Evolutionary conservation across 2,888 invertebrate species (phyloP).

Genomic region (Cataglyphis rosenhaueri): DNA sequence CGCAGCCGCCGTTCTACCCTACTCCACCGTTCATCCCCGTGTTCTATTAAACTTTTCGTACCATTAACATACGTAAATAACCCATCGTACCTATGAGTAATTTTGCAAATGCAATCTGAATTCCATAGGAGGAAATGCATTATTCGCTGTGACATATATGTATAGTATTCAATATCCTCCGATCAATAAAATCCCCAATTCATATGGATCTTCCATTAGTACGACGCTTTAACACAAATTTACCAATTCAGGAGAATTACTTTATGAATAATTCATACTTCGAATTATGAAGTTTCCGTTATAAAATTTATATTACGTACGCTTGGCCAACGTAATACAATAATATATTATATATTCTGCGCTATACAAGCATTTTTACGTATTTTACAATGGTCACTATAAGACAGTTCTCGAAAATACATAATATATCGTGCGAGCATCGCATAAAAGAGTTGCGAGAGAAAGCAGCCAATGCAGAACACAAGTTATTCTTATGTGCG

Average conservation of each 20-base stretch:
- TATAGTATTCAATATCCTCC: background rate
- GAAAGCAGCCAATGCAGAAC: background rate
- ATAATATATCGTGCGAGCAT: background rate
- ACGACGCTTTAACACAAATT: background rate
- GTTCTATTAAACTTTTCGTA: conserved; percentile 55
- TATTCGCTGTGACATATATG: background rate
- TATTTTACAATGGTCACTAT: conserved; percentile 16
- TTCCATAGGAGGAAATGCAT: conserved; percentile 3
- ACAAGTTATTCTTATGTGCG: conserved; percentile 18
- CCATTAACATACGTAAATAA: conserved; percentile 48
- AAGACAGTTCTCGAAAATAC: conserved; percentile 5
- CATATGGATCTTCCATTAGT: background rate
- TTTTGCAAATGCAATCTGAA: background rate
- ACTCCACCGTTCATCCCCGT: conserved; percentile 58
- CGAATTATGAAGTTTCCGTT: background rate
- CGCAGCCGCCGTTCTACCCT: conserved; percentile 55
- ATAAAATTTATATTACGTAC: background rate
- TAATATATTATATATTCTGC: background rate
- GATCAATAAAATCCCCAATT: background rate
- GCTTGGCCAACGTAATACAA: conserved; percentile 13
- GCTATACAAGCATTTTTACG: background rate
- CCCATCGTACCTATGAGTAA: background rate
- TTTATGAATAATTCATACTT: background rate
- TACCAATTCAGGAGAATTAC: background rate
- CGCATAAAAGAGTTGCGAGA: background rate